phyloP scores from a whole-genome alignment of 2,113 vertebrate genomes.

The Scatophagus argus region DNA sequence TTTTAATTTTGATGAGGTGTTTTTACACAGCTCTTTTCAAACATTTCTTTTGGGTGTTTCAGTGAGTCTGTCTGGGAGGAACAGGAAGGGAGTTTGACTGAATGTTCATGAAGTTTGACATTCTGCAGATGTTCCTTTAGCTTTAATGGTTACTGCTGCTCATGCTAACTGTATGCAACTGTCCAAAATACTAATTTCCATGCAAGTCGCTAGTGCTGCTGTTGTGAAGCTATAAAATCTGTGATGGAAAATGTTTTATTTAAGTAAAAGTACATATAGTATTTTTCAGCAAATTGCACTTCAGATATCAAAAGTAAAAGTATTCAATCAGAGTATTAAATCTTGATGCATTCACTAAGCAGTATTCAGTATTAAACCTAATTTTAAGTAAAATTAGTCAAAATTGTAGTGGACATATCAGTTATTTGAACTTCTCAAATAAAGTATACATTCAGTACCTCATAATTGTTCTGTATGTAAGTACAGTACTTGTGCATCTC shows the following conservation, averaged over 20 bases:
- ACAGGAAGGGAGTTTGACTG: background rate
- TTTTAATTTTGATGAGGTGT: background rate
- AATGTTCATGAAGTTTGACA: background rate
- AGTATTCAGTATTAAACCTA: background rate
- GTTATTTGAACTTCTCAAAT: background rate
- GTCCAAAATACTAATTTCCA: background rate
- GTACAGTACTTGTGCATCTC: background rate
- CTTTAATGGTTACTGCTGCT: background rate
- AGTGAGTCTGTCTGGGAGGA: too few relatives aligned
- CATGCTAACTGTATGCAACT: too few relatives aligned
- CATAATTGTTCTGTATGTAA: background rate
- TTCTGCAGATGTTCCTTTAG: conserved; percentile 3
- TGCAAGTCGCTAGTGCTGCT: background rate
- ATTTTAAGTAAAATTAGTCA: too few relatives aligned
- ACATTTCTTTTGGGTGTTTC: background rate
- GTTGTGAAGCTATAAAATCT: background rate
- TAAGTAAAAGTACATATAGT: background rate
- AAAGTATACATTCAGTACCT: background rate
- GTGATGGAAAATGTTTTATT: too few relatives aligned
- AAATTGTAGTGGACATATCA: background rate
- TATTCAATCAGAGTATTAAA: background rate
- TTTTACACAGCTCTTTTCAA: background rate
- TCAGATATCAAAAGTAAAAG: background rate
- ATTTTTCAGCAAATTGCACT: background rate
- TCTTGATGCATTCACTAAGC: background rate